Evolutionary conservation across 1,140 invertebrate genomes (phyloP).

Genomic region (honey bee (Apis mellifera)): DNA sequence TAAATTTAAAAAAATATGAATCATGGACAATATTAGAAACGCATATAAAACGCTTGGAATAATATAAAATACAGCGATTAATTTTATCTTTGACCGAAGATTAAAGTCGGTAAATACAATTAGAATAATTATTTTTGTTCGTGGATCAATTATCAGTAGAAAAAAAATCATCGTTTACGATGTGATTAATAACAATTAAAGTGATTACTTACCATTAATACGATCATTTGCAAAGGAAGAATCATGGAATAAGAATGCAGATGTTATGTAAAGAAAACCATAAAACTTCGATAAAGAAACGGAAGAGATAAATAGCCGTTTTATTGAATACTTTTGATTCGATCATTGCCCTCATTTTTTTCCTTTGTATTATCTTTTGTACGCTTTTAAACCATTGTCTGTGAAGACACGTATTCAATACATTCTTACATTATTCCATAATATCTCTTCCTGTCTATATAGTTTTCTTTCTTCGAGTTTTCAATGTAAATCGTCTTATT

Average conservation of each 20-base stretch:
- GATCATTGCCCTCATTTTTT: not conserved
- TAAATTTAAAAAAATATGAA: not conserved
- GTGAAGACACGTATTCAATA: not conserved
- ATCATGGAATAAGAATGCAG: slow-evolving; percentile 4
- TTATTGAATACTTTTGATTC: not conserved
- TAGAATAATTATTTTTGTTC: slow-evolving; percentile 26
- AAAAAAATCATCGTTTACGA: not conserved
- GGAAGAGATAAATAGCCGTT: not conserved
- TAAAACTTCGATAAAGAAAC: not conserved
- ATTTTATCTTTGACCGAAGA: not conserved
- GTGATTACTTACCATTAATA: too few relatives aligned
- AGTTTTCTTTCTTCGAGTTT: not conserved
- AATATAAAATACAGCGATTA: not conserved
- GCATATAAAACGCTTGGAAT: too few relatives aligned
- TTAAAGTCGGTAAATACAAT: slow-evolving; percentile 8
- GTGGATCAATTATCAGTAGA: not conserved
- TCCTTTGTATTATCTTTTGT: not conserved
- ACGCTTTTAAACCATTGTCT: not conserved
- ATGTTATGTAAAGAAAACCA: too few relatives aligned
- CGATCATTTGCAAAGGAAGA: too few relatives aligned
- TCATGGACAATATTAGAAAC: not conserved
- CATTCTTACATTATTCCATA: not conserved
- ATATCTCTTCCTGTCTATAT: not conserved
- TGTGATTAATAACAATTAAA: too few relatives aligned
- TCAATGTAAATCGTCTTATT: not conserved